Base-by-base conservation (phyloP, 2,797 vertebrate species). In the Percopsis omiscomaycus region DNA sequence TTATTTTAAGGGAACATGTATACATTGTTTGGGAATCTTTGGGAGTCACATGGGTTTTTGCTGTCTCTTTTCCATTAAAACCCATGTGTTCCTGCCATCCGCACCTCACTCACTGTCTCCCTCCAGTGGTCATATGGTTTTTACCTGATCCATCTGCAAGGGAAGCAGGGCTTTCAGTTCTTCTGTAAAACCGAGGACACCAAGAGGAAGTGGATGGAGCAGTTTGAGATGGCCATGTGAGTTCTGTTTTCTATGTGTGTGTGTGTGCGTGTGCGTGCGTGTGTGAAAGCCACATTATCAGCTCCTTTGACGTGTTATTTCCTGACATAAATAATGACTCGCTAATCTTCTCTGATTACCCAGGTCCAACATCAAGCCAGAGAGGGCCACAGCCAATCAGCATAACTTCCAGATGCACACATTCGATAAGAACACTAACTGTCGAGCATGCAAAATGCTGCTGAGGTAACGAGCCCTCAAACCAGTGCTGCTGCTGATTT, bases 191-290 rank as follows among this genome's bases (percentile, higher is more conserved):
- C 98, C 0, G 98, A 98, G 72, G 98, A 99, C 58, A 98, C 96
- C 85, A 99, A 99, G 89, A 92, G 97, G 85, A 98, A 96, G 64
- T 99, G 98, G 98, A 98, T 98, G 96, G 97, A 99, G 84, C 97
- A 99, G 90, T 98, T 99, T 67, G 96, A 98, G 77, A 99, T 99
- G 98, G 98, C 98, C 71, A 97, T 99, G 98, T 99, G 90, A 92
- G 96, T 90, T 53, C 12, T 22, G 22, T 22, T 22, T 22, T 22
- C 22, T 22, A 1, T 22, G 22, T 22, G 22, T 22, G 22, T 22
- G 22, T 22, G 22, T 22, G 22, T 22, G 22, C 1, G 22, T 22
- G 98, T 97, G 97, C 12, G 5, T 3, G 2, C 28, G 28, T 37
- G 53, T 55, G 12, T 0, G 10, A 42, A 2, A 11, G 1, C 58